A percentile compares a stretch with the other conserved stretches of the same genome.
These are phyloP conservation scores for Sylvietta virens DNA, from an alignment of 2,113 vertebrate genomes.

Conservation along the genomic window DNA sequence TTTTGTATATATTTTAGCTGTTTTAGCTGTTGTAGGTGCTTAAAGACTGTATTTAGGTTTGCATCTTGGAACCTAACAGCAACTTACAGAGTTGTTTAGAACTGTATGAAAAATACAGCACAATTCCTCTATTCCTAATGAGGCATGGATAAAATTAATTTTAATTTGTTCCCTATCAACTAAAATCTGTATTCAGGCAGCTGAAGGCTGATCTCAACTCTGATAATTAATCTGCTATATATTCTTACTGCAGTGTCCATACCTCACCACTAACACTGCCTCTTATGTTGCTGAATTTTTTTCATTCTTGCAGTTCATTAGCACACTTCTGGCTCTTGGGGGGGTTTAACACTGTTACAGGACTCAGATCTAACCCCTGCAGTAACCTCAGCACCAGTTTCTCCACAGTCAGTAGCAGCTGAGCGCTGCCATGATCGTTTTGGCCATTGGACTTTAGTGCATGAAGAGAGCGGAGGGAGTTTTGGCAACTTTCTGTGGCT, in stretches of 20 bases:
- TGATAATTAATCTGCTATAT: background rate
- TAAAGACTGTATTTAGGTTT: background rate
- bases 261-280: background rate
- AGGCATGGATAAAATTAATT: background rate
- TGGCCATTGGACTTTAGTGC: background rate
- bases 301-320: background rate
- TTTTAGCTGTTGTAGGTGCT: background rate
- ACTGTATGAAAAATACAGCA: background rate
- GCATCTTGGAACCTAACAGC: background rate
- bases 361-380: background rate
- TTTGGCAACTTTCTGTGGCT: background rate
- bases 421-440: background rate
- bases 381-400: background rate
- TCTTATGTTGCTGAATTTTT: background rate
- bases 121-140: background rate
- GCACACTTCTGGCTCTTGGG: background rate
- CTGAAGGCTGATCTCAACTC: background rate
- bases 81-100: background rate
- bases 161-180: background rate
- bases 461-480: background rate
- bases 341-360: background rate
- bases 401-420: accelerated
- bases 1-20: background rate
- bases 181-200: background rate
- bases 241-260: background rate